Base-by-base conservation (phyloP, 2,797 vertebrate species). In the Gephyroberyx darwinii region DNA sequence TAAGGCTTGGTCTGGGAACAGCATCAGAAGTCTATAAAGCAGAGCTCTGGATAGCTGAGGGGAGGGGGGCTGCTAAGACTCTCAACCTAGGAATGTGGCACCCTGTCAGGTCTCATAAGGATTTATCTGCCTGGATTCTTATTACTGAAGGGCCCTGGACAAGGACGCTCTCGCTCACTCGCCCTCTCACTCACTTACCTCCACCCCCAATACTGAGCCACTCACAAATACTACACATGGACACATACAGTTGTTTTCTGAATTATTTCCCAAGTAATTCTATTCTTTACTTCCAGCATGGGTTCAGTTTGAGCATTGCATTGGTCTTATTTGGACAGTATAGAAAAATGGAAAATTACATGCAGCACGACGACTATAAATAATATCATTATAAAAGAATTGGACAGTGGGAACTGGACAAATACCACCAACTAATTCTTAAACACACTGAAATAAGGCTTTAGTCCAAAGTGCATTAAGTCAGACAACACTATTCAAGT, bases 31-130 rank as follows among this genome's bases (percentile, higher is more conserved):
- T 82, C 65, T 85, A 81, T 80, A 86, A 86, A 90, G 84, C 65
- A 47, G 70, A 31, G 69, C 60, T 77, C 68, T 57, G 56, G 75
- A 86, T 67, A 77, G 81, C 68, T 78, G 43, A 68, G 67, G 55
- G 75, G 76, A 69, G 78, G 81, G 73, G 80, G 70, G 78, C 83
- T 89, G 85, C 82, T 82, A 81, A 84, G 85, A 89, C 80, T 87
- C 84, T 66, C 63, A 75, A 66, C 65, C 68, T 54, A 87, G 87
- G 90, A 93, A 92, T 93, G 91, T 92, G 90, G 88, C 89, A 88
- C 90, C 88, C 90, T 91, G 90, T 93, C 90, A 90, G 88, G 75
- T 89, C 86, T 87, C 90, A 86, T 88, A 87, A 90, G 88, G 88
- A 88, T 92, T 90, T 87, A 91, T 93, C 90, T 91, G 84, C 78